These are phyloP conservation scores for Brachionus asplanchnoidis DNA, from an alignment of 1,140 invertebrate genomes.

Conservation along the genomic window DNA sequence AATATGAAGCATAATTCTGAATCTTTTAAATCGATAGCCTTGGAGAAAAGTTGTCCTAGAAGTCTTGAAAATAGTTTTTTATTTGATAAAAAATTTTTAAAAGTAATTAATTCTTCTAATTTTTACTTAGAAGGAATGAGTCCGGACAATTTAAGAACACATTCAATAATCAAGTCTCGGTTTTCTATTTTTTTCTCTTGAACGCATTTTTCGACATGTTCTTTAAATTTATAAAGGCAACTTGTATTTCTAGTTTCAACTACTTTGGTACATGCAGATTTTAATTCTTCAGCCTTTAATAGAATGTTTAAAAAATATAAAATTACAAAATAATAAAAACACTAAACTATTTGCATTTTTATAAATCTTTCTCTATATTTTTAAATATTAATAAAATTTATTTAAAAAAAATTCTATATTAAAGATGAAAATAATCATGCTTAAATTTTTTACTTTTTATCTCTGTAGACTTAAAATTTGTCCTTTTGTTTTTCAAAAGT, in stretches of 20 bases:
- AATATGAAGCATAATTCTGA: not conserved
- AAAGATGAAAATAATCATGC: not conserved
- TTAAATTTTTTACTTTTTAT: not conserved
- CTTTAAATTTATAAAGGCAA: slow-evolving; percentile 26
- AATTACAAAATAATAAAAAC: not conserved
- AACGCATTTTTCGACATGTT: not conserved
- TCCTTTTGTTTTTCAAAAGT: not conserved
- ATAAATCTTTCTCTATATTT: not conserved
- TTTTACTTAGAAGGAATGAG: slow-evolving; percentile 16
- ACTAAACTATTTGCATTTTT: not conserved
- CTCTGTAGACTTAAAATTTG: not conserved
- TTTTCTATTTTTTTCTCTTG: slow-evolving; percentile 16
- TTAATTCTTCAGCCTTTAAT: not conserved
- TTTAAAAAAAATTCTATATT: not conserved
- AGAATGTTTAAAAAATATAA: not conserved
- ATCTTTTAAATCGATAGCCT: slow-evolving; percentile 37
- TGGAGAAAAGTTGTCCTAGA: not conserved
- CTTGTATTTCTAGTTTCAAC: slow-evolving; percentile 2
- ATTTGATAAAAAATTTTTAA: not conserved
- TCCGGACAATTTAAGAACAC: not conserved
- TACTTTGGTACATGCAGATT: not conserved
- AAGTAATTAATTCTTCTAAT: not conserved
- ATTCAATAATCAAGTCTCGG: slow-evolving; percentile 19
- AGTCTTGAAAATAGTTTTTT: not conserved
- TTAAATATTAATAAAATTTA: not conserved